Evolutionary conservation across 2,113 vertebrate genomes (phyloP).

Genomic region (Himantopus leucocephalus): DNA sequence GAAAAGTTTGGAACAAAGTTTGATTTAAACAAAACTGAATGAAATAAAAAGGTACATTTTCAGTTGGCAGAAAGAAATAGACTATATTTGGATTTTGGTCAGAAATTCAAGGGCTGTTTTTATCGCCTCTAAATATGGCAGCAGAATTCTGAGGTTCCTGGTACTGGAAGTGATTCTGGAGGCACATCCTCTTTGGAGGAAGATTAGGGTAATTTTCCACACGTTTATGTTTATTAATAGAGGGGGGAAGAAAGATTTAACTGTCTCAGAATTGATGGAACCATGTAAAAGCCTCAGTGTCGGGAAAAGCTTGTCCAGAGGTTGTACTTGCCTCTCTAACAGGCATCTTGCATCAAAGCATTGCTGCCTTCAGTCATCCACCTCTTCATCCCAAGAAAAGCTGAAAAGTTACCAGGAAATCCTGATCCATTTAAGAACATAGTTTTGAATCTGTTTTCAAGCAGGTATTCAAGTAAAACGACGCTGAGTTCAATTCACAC

Average conservation of each 20-base stretch:
- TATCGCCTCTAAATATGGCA: conserved; percentile 57
- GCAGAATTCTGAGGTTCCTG: conserved; percentile 51
- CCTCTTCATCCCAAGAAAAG: not conserved
- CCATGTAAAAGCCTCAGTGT: not conserved
- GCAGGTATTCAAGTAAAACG: not conserved
- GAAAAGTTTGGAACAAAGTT: conserved; percentile 55
- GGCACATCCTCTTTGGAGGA: conserved; percentile 56
- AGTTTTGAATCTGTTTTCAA: not conserved
- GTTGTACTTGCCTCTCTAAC: not conserved
- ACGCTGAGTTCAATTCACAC: not conserved
- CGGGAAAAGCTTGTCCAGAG: not conserved
- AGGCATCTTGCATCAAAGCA: not conserved
- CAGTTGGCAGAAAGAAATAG: conserved; percentile 35
- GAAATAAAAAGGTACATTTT: conserved; percentile 64
- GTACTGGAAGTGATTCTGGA: conserved; percentile 51
- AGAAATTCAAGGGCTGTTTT: conserved; percentile 58
- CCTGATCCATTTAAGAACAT: not conserved
- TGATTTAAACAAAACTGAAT: conserved; percentile 23
- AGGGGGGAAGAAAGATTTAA: not conserved
- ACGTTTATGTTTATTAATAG: conserved; percentile 54
- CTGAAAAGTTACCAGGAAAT: not conserved
- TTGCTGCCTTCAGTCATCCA: not conserved
- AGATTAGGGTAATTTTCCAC: conserved; percentile 57
- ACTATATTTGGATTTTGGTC: conserved; percentile 64
- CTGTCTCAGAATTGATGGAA: conserved; percentile 11